Evolutionary conservation across 2,888 invertebrate genomes (phyloP), one percentile per base, ranked within the genome.

Genomic region (Caenorhabditis sp.): DNA sequence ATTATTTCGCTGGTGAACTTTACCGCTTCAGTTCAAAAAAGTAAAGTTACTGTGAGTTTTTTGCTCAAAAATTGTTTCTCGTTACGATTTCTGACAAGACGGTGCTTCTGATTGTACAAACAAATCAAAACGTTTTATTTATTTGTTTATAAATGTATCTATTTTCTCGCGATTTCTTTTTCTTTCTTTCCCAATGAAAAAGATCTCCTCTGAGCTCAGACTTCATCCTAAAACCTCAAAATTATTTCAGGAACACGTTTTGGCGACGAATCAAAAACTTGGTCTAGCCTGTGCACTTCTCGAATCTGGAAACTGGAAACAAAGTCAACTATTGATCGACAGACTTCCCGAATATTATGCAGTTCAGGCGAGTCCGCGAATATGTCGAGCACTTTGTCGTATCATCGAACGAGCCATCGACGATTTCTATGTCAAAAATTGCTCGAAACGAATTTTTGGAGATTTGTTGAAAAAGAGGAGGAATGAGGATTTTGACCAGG

Each of bases 221-320:
- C n/a, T n/a, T n/a, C n/a, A n/a, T n/a, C n/a, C n/a, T n/a, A n/a
- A n/a, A n/a, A n/a, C n/a, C n/a, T n/a, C n/a, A n/a, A n/a, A n/a
- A 10, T 31, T 31, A 31, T 31, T 31, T 10, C 66, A 86, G 85
- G 70, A 75, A 17, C 31, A 62, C 8, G 69, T 78, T 21, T 68
- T 87, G 14, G 70, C 71, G 5, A 62, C 62, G n/a, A 97, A 99
- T 90, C 97, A 99, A 89, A 97, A 97, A 89, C 92, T 96, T 83
- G 94, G 95, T 27, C 90, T 99, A 26, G 93, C 94, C 84, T 94
- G 95, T 88, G 95, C 95, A 0, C 89, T 97, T 58, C 88, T 97
- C 10, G 91, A 92, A 55, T 92, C 95, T 78, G 95, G 94, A 1
- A 95, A 94, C 83, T 97, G 97, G 97, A 91, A 92, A 21, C 93